These are phyloP conservation scores for Epizoanthus scotinus DNA, from an alignment of 92 coral and sea anemone species.

Conservation along the genomic window DNA sequence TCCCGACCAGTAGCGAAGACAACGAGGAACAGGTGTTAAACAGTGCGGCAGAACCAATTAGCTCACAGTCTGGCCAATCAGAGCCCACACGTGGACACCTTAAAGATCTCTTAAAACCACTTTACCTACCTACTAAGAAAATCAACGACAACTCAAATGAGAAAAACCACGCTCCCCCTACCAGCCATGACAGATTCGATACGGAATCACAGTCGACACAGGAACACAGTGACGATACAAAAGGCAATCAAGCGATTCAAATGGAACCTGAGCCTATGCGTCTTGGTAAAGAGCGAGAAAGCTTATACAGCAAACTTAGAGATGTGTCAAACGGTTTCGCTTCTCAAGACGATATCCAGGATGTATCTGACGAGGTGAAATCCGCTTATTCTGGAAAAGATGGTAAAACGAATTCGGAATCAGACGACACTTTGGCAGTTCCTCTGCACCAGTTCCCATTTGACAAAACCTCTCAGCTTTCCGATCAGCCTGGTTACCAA, in stretches of 20 bases:
- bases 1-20: not conserved
- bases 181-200: not conserved
- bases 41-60: not conserved
- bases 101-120: not conserved
- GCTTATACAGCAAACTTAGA: not conserved
- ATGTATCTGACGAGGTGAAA: conserved; percentile 38
- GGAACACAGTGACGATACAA: not conserved
- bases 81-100: not conserved
- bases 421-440: not conserved
- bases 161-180: not conserved
- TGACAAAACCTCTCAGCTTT: not conserved
- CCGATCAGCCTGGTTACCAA: conserved; percentile 4
- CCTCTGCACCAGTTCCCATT: not conserved
- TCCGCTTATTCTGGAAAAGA: conserved; percentile 23
- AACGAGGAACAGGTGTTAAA: conserved; percentile 18
- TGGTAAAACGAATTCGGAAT: not conserved
- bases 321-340: no score
- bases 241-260: not conserved
- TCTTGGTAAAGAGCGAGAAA: not conserved
- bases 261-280: not conserved
- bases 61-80: not conserved
- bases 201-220: not conserved
- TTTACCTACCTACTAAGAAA: not conserved
- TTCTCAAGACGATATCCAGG: conserved; percentile 22
- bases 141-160: not conserved